These are phyloP conservation scores for Rhysida immarginata DNA, from an alignment of 1,140 invertebrate species.

Conservation along the genomic window DNA sequence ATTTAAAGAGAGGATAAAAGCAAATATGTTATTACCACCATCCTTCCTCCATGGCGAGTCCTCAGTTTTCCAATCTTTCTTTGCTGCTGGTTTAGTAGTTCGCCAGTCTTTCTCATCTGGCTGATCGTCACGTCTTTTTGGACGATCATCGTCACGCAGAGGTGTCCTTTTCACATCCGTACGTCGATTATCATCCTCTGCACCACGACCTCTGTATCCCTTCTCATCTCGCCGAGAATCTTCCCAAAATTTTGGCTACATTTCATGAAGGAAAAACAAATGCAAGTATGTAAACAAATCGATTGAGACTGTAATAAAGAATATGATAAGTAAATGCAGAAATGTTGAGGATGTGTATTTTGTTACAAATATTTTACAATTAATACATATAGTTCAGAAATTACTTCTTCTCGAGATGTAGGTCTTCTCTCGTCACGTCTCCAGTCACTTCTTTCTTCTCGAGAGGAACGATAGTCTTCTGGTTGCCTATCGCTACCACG, in stretches of 20 bases:
- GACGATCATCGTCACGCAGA: too few relatives aligned
- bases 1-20: too few relatives aligned
- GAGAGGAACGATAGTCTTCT: conserved; percentile 8
- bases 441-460: background rate
- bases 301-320: too few relatives aligned
- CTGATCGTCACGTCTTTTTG: too few relatives aligned
- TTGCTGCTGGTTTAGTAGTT: too few relatives aligned
- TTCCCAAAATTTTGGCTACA: background rate
- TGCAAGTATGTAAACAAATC: conserved; percentile 4
- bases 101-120: too few relatives aligned
- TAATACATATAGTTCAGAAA: background rate
- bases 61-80: too few relatives aligned
- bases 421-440: conserved; percentile 1
- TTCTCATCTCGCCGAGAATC: background rate
- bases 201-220: background rate
- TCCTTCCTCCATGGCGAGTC: background rate
- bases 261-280: too few relatives aligned
- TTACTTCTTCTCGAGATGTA: conserved; percentile 9
- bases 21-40: background rate
- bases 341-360: too few relatives aligned
- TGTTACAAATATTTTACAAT: too few relatives aligned
- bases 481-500: conserved; percentile 9
- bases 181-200: background rate
- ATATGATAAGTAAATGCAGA: too few relatives aligned
- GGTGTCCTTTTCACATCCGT: background rate